Base-by-base conservation (phyloP, 2,113 vertebrate genomes). In the Hippocampus mohnikei region DNA sequence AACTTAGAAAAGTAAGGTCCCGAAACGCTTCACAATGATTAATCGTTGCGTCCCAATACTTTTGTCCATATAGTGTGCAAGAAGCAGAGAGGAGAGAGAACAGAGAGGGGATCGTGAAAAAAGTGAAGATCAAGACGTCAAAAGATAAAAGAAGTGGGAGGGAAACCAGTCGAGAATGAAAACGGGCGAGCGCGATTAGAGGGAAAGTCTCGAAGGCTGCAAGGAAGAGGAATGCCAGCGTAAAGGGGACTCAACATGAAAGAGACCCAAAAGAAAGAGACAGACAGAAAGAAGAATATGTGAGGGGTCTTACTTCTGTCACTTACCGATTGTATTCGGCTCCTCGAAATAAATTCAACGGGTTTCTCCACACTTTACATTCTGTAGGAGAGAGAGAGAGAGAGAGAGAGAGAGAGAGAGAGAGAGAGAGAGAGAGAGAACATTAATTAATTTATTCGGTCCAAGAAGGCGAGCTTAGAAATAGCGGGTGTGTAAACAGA, bases 311-410 rank as follows among this genome's bases (percentile, higher is more conserved):
- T 4, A 63, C 58, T 4, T 58, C 60, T 2, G 53, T 74, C 65
- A 91, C 94, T 95, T 88, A 98, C 97, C 97, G 91, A 89, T 99
- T 99, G 92, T 99, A 99, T 84, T 99, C 97, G 1, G 97, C 97
- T 85, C 97, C 97, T 86, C 97, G 91, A 88, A 99, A 99, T 77
- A 99, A 92, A 91, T 99, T 99, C 85, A 98, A 92, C 60, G 96
- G 97, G 93, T 99, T 99, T 91, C 97, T 91, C 97, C 97, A 99
- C 29, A 99, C 97, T 93, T 99, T 99, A 93, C 97, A 99, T 90
- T 99, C 97, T 99, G 92, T 77, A 67, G 70, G 85, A 90, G 85
- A 46, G 79, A 75, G 81, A 48, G 18, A 74, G 33, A 27, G 27
- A 27, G 27, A 27, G 27, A 27, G 27, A 27, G n/a, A n/a, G n/a